phyloP scores from a whole-genome alignment of 1,140 invertebrate species.

The Listronotus oregonensis region DNA sequence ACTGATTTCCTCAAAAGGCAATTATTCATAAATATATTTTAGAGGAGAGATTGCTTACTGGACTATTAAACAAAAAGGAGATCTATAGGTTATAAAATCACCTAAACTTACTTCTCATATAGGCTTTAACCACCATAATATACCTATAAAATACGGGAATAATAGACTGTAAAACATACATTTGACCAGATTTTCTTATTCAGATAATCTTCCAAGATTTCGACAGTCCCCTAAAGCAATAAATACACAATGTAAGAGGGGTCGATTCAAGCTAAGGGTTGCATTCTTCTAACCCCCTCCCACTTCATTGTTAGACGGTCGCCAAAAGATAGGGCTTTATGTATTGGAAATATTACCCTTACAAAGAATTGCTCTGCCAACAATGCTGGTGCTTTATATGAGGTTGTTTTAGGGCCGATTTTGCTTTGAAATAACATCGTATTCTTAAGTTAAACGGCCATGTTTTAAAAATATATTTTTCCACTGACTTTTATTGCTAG shows the following conservation, averaged over 20 bases:
- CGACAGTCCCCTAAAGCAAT: constrained; percentile 25
- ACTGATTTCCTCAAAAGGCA: too few species aligned
- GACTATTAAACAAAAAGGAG: too few species aligned
- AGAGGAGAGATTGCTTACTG: too few species aligned
- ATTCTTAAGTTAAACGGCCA: constrained; percentile 41
- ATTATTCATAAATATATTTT: too few species aligned
- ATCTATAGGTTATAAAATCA: too few species aligned
- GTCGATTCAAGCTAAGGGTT: constrained; percentile 41
- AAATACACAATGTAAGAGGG: constrained; percentile 28
- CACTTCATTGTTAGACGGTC: constrained; percentile 28
- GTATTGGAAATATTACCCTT: constrained; percentile 50
- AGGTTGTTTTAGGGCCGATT: constrained; percentile 20
- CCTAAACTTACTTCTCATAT: too few species aligned
- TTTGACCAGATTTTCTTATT: constrained; percentile 13
- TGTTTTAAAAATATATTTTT: constrained; percentile 38
- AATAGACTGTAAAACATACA: constrained; percentile 10
- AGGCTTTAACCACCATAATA: too few species aligned
- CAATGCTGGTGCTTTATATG: constrained; percentile 21
- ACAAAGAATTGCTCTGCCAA: constrained; percentile 39
- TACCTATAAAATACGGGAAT: too few species aligned
- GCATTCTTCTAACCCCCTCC: constrained; percentile 25
- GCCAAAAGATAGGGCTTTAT: constrained; percentile 40
- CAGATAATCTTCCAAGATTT: constrained; percentile 36
- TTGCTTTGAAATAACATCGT: constrained; percentile 17
- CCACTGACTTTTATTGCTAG: constrained; percentile 38